These are phyloP conservation scores for Uropetala carovei DNA, from an alignment of 2,888 invertebrate species.

Conservation along the genomic window DNA sequence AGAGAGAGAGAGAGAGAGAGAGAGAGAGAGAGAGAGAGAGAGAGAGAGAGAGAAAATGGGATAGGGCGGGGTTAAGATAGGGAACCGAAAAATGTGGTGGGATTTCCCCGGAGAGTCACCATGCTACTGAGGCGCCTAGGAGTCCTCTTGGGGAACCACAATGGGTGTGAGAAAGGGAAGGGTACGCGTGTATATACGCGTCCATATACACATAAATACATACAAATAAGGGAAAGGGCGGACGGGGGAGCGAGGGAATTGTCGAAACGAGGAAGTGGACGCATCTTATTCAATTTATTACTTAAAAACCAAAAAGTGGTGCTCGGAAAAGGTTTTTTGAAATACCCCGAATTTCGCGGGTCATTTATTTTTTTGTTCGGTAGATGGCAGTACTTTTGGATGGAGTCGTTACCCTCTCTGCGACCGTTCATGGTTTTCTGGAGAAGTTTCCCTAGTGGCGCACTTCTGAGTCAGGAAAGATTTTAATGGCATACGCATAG, in stretches of 20 bases:
- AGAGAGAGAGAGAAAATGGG: neutral
- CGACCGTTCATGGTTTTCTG: too few species aligned
- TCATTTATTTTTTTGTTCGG: neutral
- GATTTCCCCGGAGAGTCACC: slow-evolving; percentile 24
- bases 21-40: neutral
- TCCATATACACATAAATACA: too few species aligned
- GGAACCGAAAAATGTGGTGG: slow-evolving; percentile 16
- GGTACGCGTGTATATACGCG: neutral
- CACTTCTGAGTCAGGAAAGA: too few species aligned
- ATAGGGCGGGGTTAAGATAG: neutral
- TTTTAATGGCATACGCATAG: too few species aligned
- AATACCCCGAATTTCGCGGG: neutral
- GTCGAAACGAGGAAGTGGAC: neutral
- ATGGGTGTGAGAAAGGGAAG: neutral
- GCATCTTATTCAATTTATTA: neutral
- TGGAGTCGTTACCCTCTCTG: too few species aligned
- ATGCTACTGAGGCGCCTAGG: neutral
- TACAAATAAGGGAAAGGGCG: neutral
- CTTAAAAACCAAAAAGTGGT: neutral
- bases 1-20: neutral
- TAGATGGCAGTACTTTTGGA: neutral
- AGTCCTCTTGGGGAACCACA: neutral
- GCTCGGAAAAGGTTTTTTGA: neutral
- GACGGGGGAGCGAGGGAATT: neutral
- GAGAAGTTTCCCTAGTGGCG: too few species aligned